Evolutionary conservation across 2,888 invertebrate species (phyloP).

Genomic region (Lumbricus terrestris): DNA sequence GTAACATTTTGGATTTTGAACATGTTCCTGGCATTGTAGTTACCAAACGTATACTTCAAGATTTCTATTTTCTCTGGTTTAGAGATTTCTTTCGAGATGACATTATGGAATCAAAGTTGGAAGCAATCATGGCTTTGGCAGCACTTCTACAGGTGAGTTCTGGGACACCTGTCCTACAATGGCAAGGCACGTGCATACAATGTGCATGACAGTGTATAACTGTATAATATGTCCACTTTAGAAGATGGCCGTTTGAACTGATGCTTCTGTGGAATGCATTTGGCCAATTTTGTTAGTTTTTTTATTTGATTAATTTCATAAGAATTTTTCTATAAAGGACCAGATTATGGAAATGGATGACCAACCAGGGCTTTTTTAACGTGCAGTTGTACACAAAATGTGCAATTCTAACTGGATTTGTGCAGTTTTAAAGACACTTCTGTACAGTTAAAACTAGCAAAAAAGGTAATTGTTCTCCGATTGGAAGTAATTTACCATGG

Average conservation of each 20-base stretch:
- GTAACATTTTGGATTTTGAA: too few species aligned
- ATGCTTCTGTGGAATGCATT: background rate
- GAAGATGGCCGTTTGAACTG: background rate
- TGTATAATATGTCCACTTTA: background rate
- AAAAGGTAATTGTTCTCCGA: too few species aligned
- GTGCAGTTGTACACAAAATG: too few species aligned
- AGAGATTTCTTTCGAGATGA: constrained; percentile 77
- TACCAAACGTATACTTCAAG: background rate
- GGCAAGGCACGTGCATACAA: background rate
- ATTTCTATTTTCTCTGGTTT: constrained; percentile 30
- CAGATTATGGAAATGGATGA: background rate
- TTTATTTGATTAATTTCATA: too few species aligned
- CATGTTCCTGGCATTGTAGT: background rate
- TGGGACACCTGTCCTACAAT: constrained; percentile 20
- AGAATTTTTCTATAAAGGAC: background rate
- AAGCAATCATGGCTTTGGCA: constrained; percentile 83
- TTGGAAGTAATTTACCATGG: too few species aligned
- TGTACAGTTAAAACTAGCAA: too few species aligned
- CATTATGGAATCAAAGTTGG: constrained; percentile 81
- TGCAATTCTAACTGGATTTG: too few species aligned
- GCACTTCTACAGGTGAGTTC: constrained; percentile 69
- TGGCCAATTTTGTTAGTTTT: too few species aligned
- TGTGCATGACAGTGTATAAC: background rate
- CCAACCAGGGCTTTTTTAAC: too few species aligned
- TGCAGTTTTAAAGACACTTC: too few species aligned